These are phyloP conservation scores for Arvicola amphibius DNA, from an alignment of 2,797 vertebrate species.

Conservation along the genomic window DNA sequence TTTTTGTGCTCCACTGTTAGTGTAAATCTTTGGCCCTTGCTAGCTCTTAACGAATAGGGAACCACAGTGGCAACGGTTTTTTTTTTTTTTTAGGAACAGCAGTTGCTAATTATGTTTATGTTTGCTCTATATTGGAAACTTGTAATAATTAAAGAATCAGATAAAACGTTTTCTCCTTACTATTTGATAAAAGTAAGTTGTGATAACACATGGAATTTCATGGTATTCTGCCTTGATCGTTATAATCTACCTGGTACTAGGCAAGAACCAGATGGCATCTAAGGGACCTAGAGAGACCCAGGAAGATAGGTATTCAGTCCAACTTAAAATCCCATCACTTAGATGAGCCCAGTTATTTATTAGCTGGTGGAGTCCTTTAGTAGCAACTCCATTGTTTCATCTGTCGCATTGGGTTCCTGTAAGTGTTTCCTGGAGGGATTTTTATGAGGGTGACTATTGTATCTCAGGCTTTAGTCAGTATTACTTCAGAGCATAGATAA, in stretches of 20 bases:
- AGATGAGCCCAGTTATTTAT: not conserved
- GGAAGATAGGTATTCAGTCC: not conserved
- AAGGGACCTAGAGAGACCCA: not conserved
- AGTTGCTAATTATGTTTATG: not conserved
- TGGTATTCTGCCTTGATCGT: not conserved
- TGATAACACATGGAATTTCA: not conserved
- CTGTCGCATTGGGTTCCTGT: not conserved
- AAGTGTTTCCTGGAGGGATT: not conserved
- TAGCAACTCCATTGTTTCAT: not conserved
- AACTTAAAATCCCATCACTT: not conserved
- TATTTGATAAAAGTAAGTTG: not conserved
- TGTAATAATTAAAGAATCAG: not conserved
- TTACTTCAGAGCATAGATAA: constrained; percentile 7
- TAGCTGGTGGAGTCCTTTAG: not conserved
- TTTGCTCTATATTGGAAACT: not conserved
- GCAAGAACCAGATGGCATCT: not conserved
- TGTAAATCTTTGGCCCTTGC: not conserved
- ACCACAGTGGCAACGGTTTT: not conserved
- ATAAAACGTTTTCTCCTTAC: not conserved
- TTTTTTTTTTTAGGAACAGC: constrained; percentile 32
- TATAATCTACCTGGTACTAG: not conserved
- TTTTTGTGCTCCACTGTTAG: not conserved
- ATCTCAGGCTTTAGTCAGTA: not conserved
- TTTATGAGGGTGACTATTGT: not conserved
- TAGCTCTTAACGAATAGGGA: not conserved